A percentile compares a stretch with the other conserved stretches of the same genome.
Conservation (phyloP, 1,140 invertebrate species). For the Drosophila pachea region DNA sequence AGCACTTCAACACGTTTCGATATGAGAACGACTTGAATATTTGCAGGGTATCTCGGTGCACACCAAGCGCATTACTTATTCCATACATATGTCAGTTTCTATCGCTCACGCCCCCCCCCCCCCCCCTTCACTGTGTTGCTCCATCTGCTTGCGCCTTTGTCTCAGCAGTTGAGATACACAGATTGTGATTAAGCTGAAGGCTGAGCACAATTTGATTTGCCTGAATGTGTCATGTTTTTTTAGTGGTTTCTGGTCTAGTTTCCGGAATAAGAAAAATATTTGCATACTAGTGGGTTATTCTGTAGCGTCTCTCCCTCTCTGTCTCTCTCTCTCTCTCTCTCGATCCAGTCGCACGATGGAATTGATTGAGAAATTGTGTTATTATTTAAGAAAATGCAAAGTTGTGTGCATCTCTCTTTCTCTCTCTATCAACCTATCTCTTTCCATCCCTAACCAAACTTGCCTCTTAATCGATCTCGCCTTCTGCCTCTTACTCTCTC, state of each 20-base stretch:
- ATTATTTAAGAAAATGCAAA: too few relatives aligned
- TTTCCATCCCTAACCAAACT: too few relatives aligned
- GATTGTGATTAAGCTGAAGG: conserved; percentile 28
- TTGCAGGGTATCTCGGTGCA: background rate
- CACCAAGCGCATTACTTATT: background rate
- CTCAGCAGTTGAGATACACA: conserved; percentile 20
- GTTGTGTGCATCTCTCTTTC: too few relatives aligned
- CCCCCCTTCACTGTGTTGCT: background rate
- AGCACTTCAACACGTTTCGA: background rate
- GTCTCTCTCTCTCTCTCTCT: too few relatives aligned
- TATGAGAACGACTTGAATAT: too few relatives aligned
- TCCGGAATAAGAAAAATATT: background rate
- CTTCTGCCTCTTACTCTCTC: too few relatives aligned
- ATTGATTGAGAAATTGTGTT: too few relatives aligned
- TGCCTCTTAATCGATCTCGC: too few relatives aligned
- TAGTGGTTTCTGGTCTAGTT: background rate
- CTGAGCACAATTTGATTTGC: conserved; percentile 26
- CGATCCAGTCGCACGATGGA: too few relatives aligned
- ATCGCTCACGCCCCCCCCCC: too few relatives aligned
- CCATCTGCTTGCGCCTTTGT: conserved; percentile 11
- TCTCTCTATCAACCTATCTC: too few relatives aligned
- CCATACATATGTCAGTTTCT: too few relatives aligned
- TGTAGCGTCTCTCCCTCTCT: background rate
- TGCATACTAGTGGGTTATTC: background rate
- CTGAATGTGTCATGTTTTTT: conserved; percentile 20